A percentile compares a stretch with the other conserved stretches of the same genome.
phyloP scores from a whole-genome alignment of 2,113 vertebrate genomes.

The Neotoma lepida region DNA sequence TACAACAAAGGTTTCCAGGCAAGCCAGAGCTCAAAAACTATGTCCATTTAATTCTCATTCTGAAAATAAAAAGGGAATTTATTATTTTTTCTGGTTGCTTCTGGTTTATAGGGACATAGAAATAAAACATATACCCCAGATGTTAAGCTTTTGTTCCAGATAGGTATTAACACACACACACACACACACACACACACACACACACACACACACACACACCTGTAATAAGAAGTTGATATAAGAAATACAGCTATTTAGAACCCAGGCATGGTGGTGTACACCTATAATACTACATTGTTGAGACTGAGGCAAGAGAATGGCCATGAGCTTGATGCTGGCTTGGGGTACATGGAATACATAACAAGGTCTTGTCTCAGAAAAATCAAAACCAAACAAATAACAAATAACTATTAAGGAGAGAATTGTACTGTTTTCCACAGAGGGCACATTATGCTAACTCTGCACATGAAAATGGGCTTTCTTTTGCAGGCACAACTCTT shows the following conservation, averaged over 20 bases:
- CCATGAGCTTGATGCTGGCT: neutral
- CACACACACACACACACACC: neutral
- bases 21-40: neutral
- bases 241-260: neutral
- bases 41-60: neutral
- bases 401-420: neutral
- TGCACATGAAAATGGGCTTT: neutral
- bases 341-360: neutral
- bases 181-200: neutral
- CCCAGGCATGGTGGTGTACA: neutral
- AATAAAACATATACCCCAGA: neutral
- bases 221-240: neutral
- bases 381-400: neutral
- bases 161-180: neutral
- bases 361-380: neutral
- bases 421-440: neutral
- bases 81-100: neutral
- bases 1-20: neutral
- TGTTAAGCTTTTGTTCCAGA: neutral
- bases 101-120: neutral
- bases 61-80: neutral
- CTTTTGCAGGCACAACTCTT: neutral
- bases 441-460: neutral
- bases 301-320: neutral
- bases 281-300: neutral